A percentile compares a stretch with the other conserved stretches of the same genome.
Conservation (phyloP, 2,113 vertebrate genomes). For the Sceloporus tristichus region DNA sequence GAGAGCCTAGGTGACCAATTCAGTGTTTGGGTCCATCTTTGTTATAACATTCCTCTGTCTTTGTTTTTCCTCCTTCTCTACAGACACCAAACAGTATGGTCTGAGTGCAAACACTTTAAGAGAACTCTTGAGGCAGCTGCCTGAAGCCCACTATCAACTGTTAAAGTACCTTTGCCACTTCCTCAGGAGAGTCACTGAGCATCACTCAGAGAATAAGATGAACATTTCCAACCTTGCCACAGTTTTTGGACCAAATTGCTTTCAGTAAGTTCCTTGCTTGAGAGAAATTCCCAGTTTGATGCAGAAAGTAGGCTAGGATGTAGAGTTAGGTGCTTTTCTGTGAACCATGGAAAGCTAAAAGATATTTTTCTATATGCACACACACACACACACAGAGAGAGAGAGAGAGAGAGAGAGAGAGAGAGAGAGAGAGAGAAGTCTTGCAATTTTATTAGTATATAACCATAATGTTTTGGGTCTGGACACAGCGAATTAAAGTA, state of each 20-base stretch:
- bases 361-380: not conserved
- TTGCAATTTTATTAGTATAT: not conserved
- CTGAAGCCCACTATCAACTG: constrained; percentile 85
- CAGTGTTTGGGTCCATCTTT: not conserved
- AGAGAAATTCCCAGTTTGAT: not conserved
- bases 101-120: constrained; percentile 78
- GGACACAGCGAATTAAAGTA: not conserved
- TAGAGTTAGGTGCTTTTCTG: not conserved
- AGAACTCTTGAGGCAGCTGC: constrained; percentile 84
- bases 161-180: constrained; percentile 91
- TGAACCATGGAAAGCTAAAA: not conserved
- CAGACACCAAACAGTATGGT: constrained; percentile 70
- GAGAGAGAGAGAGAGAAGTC: not conserved
- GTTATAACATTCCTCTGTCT: constrained; percentile 26
- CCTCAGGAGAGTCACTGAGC: constrained; percentile 86
- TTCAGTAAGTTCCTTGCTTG: constrained; percentile 86
- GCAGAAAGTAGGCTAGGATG: not conserved
- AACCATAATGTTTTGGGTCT: not conserved
- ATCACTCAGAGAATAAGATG: constrained; percentile 89
- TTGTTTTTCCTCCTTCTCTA: constrained; percentile 32
- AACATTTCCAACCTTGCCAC: constrained; percentile 89
- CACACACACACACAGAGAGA: too few relatives aligned
- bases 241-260: constrained; percentile 92
- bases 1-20: not conserved
- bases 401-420: too few relatives aligned